Percentiles rank a stretch among this genome's conserved stretches.
Evolutionary conservation across 2,888 invertebrate species (phyloP).

Genomic region (Dicyrtomina minuta): DNA sequence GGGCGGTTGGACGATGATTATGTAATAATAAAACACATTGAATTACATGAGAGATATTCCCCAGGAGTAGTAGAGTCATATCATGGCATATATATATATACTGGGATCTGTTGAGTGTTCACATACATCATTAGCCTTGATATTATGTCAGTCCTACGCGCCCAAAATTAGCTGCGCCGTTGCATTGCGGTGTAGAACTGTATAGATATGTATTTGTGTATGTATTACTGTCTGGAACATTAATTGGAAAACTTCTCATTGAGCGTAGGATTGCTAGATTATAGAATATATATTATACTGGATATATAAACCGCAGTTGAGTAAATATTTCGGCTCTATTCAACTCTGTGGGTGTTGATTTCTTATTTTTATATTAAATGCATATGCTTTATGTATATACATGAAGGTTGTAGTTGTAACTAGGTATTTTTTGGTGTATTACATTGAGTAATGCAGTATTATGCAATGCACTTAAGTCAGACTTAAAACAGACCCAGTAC

Average conservation of each 20-base stretch:
- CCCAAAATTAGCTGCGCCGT: constrained; percentile 13
- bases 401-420: no score
- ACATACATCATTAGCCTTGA: no score
- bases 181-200: no score
- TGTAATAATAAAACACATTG: no score
- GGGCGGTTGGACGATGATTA: neutral
- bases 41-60: neutral
- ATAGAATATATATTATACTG: neutral
- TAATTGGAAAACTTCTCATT: neutral
- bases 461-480: no score
- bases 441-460: no score
- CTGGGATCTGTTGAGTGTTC: neutral
- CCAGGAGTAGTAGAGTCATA: neutral
- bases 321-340: neutral
- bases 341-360: constrained; percentile 1
- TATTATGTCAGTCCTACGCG: neutral
- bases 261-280: neutral
- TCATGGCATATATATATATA: neutral
- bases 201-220: no score
- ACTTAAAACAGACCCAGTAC: no score
- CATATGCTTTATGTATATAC: neutral
- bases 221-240: neutral
- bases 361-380: neutral
- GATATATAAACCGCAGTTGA: neutral
- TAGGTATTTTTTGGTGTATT: no score